These are phyloP conservation scores for Sycophila sp. DNA, from an alignment of 1,140 invertebrate species.

Conservation along the genomic window DNA sequence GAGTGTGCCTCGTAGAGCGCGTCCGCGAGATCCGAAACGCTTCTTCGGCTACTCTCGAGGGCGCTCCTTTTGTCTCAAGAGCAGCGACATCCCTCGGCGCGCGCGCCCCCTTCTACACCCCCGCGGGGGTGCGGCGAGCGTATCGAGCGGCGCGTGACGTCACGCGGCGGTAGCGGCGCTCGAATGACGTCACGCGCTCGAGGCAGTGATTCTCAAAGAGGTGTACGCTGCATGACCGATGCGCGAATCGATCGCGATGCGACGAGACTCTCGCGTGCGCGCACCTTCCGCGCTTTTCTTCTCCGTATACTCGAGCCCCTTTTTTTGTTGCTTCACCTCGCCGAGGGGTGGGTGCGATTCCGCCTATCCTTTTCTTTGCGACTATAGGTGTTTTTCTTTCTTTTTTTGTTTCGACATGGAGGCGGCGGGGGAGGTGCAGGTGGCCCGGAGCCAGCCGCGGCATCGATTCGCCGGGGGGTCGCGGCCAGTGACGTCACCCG, in stretches of 20 bases:
- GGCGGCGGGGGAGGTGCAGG: background rate
- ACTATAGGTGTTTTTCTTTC: no score
- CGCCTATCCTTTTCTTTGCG: no score
- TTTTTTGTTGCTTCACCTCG: background rate
- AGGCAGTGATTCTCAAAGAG: conserved; percentile 25
- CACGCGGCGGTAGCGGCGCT: background rate
- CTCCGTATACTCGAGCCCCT: background rate
- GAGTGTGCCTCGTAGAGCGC: no score
- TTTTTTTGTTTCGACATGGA: no score
- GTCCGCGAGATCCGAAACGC: no score
- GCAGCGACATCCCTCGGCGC: background rate
- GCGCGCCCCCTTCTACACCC: background rate
- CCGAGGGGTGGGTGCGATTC: no score
- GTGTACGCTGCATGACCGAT: background rate
- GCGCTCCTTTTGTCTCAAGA: no score
- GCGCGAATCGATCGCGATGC: conserved; percentile 39
- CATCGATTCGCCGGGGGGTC: conserved; percentile 10
- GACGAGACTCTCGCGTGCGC: conserved; percentile 10
- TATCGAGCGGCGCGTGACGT: conserved; percentile 21
- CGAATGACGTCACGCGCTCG: conserved; percentile 14
- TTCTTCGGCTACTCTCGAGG: no score
- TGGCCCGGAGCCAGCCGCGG: background rate
- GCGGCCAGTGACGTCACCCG: conserved; percentile 3
- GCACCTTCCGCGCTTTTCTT: background rate
- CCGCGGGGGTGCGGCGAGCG: background rate